phyloP scores from a whole-genome alignment of 2,113 vertebrate species.

The Arothron firmamentum region DNA sequence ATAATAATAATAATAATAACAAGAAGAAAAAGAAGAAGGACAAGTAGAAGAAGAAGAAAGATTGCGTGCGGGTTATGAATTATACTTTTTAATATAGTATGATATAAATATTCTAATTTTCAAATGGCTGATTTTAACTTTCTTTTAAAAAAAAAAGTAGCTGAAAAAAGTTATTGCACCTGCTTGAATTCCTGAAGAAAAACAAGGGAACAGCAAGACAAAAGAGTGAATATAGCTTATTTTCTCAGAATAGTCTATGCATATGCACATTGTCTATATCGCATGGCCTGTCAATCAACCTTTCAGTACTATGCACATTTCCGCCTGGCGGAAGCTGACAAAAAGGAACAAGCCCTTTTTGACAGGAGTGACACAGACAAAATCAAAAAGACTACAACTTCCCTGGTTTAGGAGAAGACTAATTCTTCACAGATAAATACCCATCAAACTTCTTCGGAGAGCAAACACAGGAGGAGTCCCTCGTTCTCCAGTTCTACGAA shows the following conservation, averaged over 20 bases:
- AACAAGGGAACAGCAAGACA: too few species aligned
- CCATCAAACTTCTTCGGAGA: constrained; percentile 24
- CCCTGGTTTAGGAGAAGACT: constrained; percentile 19
- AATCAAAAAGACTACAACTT: constrained; percentile 42
- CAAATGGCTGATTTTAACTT: too few species aligned
- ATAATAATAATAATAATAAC: too few species aligned
- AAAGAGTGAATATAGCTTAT: neutral
- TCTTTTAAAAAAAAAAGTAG: too few species aligned
- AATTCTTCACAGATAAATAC: constrained; percentile 20
- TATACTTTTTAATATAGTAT: too few species aligned
- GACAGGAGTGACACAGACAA: constrained; percentile 43
- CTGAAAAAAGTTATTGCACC: too few species aligned
- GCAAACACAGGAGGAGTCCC: constrained; percentile 10
- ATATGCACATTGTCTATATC: constrained; percentile 10
- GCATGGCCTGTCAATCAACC: constrained; percentile 40
- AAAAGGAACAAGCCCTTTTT: constrained; percentile 64
- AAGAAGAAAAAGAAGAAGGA: too few species aligned
- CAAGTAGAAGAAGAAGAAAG: too few species aligned
- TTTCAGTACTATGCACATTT: constrained; percentile 49
- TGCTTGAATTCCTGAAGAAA: too few species aligned
- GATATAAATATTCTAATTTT: too few species aligned
- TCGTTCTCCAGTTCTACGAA: constrained; percentile 14
- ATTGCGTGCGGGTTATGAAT: too few species aligned
- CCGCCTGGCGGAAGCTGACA: constrained; percentile 71
- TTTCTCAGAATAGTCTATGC: neutral